Percentiles rank a stretch among this genome's conserved stretches.
These are phyloP conservation scores for Tribolium castaneum DNA, from an alignment of 1,140 invertebrate genomes.

Conservation along the genomic window DNA sequence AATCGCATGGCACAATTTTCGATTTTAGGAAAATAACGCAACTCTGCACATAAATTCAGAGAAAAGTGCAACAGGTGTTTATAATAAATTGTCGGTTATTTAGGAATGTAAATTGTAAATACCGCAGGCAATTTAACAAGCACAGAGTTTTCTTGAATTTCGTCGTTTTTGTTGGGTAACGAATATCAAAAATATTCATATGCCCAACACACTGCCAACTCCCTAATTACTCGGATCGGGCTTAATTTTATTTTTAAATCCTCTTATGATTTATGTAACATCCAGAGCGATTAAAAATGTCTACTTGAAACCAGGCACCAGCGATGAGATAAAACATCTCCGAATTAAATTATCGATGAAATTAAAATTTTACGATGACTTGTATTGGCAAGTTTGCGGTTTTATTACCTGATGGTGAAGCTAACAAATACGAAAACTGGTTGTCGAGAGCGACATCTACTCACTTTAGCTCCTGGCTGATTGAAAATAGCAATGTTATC, in stretches of 20 bases:
- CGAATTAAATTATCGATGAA: background rate
- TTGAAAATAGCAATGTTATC: background rate
- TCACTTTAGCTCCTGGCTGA: too few relatives aligned
- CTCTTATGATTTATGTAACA: constrained; percentile 14
- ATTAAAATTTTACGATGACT: constrained; percentile 15
- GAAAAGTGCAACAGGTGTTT: background rate
- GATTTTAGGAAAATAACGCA: constrained; percentile 8
- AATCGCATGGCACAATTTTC: constrained; percentile 2
- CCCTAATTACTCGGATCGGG: background rate
- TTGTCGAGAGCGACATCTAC: background rate
- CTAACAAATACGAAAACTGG: constrained; percentile 8
- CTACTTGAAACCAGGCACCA: background rate
- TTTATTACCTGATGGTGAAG: constrained; percentile 17
- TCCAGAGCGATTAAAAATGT: background rate
- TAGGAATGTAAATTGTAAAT: background rate
- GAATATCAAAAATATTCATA: constrained; percentile 9
- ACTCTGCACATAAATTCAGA: background rate
- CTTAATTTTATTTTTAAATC: constrained; percentile 7
- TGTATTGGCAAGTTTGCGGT: constrained; percentile 1
- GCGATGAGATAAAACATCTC: background rate
- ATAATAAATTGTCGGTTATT: background rate
- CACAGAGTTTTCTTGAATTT: background rate
- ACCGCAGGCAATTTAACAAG: background rate
- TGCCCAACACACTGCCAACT: background rate
- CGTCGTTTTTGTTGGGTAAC: background rate